A percentile compares a stretch with the other conserved stretches of the same genome.
Conservation (phyloP, 2,113 vertebrate genomes). For the Bostrychus sinensis region DNA sequence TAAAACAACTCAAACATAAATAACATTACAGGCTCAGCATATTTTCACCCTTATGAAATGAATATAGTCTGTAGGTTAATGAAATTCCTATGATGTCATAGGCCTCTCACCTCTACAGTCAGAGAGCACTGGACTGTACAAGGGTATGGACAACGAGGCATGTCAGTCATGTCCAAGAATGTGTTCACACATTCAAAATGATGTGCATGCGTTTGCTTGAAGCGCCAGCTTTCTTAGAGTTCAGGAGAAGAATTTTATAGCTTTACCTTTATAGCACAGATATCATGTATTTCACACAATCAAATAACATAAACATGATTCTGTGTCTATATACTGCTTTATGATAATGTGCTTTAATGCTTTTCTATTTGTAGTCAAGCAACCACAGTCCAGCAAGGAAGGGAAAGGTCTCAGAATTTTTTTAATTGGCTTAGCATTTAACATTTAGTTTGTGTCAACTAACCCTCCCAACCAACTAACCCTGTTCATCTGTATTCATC, state of each 20-base stretch:
- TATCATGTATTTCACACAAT: conserved; percentile 48
- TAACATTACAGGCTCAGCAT: not conserved
- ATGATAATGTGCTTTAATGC: conserved; percentile 50
- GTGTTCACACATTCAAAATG: conserved; percentile 59
- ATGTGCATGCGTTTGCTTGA: conserved; percentile 66
- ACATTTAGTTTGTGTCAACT: conserved; percentile 49
- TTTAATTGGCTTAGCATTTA: conserved; percentile 26
- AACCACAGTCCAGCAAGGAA: conserved; percentile 63
- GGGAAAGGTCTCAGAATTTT: conserved; percentile 58
- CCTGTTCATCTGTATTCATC: conserved; percentile 19
- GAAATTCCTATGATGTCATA: conserved; percentile 60
- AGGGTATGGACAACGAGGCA: conserved; percentile 69
- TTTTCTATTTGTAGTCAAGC: conserved; percentile 71
- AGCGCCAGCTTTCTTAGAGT: conserved; percentile 28
- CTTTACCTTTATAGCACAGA: not conserved
- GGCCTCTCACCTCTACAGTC: conserved; percentile 54
- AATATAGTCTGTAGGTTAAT: conserved; percentile 21
- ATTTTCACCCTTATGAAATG: not conserved
- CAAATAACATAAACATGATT: conserved; percentile 39
- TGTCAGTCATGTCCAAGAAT: conserved; percentile 58
- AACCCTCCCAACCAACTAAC: conserved; percentile 43
- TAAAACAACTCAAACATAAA: not conserved
- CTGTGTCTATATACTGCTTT: conserved; percentile 5
- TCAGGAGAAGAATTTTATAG: conserved; percentile 11
- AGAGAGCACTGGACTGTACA: conserved; percentile 63